phyloP scores from a whole-genome alignment of 1,140 invertebrate genomes.

The Aphis craccivora region DNA sequence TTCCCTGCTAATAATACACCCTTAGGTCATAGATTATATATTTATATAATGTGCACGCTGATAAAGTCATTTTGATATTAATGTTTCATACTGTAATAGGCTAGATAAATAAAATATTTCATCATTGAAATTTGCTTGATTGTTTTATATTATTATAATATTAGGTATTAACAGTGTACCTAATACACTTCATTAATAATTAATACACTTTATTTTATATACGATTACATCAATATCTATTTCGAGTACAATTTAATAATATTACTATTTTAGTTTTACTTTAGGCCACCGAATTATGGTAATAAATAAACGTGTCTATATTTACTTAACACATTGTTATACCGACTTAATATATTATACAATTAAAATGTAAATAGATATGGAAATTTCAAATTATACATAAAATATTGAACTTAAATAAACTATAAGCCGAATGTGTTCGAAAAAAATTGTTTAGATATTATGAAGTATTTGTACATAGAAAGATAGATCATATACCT shows the following conservation, averaged over 20 bases:
- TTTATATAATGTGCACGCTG: neutral
- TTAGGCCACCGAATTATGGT: neutral
- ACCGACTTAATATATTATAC: neutral
- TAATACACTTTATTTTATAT: neutral
- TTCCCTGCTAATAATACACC: slow-evolving; percentile 34
- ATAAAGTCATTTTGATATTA: slow-evolving; percentile 37
- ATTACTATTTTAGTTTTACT: neutral
- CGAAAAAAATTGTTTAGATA: neutral
- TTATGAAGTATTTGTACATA: neutral
- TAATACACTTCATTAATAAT: neutral
- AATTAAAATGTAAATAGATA: neutral
- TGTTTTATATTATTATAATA: neutral
- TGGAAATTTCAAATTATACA: neutral
- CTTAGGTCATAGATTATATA: neutral
- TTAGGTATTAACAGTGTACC: too few relatives aligned
- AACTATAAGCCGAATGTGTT: neutral
- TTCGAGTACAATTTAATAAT: neutral
- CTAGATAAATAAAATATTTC: neutral
- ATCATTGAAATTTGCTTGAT: neutral
- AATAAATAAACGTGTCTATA: neutral
- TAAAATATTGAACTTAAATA: neutral
- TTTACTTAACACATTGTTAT: neutral
- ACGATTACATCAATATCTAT: neutral
- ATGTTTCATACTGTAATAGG: neutral
- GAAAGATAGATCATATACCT: too few relatives aligned